phyloP scores from a whole-genome alignment of 2,797 vertebrate species.

The Eulemur rubriventer region DNA sequence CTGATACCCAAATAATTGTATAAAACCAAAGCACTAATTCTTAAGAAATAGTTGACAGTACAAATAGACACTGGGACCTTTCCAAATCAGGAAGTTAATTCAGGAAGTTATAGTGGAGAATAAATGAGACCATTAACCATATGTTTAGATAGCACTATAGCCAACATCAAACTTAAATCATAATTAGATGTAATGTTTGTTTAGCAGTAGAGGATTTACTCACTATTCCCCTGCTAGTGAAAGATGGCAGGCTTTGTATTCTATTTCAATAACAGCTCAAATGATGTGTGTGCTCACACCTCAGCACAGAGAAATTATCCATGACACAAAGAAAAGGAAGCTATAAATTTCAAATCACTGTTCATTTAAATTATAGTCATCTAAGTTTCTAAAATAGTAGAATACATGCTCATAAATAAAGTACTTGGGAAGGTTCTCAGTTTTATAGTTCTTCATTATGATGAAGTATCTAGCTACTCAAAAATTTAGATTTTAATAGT shows the following conservation, averaged over 20 bases:
- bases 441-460: constrained; percentile 34
- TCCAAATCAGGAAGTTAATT: constrained; percentile 55
- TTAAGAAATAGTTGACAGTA: constrained; percentile 43
- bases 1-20: background rate
- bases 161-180: constrained; percentile 73
- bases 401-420: background rate
- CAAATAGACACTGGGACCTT: constrained; percentile 49
- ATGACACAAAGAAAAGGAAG: constrained; percentile 72
- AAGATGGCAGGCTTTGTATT: constrained; percentile 68
- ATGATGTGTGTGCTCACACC: constrained; percentile 57
- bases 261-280: constrained; percentile 53
- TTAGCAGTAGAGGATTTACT: constrained; percentile 70
- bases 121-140: constrained; percentile 62
- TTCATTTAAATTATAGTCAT: constrained; percentile 35
- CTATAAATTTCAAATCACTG: constrained; percentile 46
- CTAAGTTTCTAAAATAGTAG: background rate
- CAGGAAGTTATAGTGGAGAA: constrained; percentile 55
- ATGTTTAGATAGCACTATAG: constrained; percentile 59
- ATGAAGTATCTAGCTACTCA: background rate
- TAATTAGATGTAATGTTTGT: constrained; percentile 65
- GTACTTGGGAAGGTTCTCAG: background rate
- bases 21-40: constrained; percentile 4
- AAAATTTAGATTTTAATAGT: constrained; percentile 26
- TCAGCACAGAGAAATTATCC: constrained; percentile 80
- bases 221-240: constrained; percentile 53